These are phyloP conservation scores for Caenorhabditis sulstoni DNA, from an alignment of 2,888 invertebrate species.

Conservation along the genomic window DNA sequence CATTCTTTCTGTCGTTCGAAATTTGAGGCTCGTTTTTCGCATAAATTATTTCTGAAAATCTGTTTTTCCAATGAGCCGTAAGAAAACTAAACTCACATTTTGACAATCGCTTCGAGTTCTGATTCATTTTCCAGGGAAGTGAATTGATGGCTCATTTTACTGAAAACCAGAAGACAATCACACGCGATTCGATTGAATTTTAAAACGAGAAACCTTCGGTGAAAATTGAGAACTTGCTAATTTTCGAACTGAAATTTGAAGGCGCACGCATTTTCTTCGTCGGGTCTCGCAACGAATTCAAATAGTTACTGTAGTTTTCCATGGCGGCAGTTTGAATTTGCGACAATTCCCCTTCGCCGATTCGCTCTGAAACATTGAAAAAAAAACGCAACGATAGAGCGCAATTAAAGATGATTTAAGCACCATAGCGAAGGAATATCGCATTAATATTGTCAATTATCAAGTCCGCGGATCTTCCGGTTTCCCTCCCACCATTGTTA, in stretches of 20 bases:
- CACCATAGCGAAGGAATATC: no score
- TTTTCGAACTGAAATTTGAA: slow-evolving; percentile 4
- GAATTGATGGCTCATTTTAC: slow-evolving; percentile 5
- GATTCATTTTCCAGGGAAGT: slow-evolving; percentile 16
- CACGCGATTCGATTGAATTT: not conserved
- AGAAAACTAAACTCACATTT: slow-evolving; percentile 10
- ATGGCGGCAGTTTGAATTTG: not conserved
- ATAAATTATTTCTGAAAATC: slow-evolving; percentile 29
- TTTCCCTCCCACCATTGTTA: not conserved
- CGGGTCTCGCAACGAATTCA: slow-evolving; percentile 10
- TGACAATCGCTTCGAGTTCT: slow-evolving; percentile 8
- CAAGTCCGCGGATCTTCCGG: no score
- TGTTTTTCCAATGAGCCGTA: not conserved
- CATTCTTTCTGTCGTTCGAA: slow-evolving; percentile 9
- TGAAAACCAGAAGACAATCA: not conserved
- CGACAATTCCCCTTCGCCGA: no score
- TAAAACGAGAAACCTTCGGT: not conserved
- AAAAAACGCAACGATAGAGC: no score
- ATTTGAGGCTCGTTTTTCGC: slow-evolving; percentile 12
- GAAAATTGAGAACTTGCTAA: not conserved
- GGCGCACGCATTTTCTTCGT: not conserved
- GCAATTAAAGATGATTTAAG: no score
- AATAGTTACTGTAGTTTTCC: slow-evolving; percentile 1
- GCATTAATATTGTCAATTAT: no score
- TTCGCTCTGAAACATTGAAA: no score